Percentiles rank a stretch among this genome's conserved stretches.
phyloP scores from a whole-genome alignment of 2,113 vertebrate species.

The Anhinga rufa region DNA sequence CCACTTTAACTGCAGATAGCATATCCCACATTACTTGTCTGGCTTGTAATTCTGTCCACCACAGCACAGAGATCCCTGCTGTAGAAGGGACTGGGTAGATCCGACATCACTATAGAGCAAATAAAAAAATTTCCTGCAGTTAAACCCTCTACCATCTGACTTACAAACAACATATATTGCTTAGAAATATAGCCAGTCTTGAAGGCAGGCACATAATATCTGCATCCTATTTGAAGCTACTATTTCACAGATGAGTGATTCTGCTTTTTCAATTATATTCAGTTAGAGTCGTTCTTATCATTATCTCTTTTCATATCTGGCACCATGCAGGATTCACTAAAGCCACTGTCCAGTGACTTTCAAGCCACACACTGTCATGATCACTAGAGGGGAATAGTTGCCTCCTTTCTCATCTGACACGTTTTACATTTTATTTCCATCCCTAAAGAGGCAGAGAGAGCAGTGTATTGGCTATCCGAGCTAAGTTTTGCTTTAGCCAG shows the following conservation, averaged over 20 bases:
- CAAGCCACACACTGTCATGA: not conserved
- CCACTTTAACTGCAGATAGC: not conserved
- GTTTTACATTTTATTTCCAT: not conserved
- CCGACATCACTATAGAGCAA: not conserved
- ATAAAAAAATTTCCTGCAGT: not conserved
- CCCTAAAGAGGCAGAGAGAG: not conserved
- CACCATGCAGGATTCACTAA: not conserved
- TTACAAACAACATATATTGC: not conserved
- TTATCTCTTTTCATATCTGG: not conserved
- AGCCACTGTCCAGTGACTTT: not conserved
- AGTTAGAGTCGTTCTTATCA: not conserved
- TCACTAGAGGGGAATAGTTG: not conserved
- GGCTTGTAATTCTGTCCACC: not conserved
- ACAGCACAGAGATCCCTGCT: not conserved
- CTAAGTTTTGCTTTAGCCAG: not conserved
- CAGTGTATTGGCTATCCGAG: not conserved
- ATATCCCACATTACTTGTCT: not conserved
- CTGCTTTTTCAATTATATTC: not conserved
- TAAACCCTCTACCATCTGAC: not conserved
- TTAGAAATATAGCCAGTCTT: not conserved
- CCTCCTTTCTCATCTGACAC: not conserved
- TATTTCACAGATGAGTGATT: not conserved
- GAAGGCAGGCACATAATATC: not conserved
- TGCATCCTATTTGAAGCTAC: not conserved
- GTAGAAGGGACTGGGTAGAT: not conserved